Evolutionary conservation across 2,113 vertebrate genomes (phyloP), one percentile per base, ranked within the genome.

Genomic region (Suncus etruscus): DNA sequence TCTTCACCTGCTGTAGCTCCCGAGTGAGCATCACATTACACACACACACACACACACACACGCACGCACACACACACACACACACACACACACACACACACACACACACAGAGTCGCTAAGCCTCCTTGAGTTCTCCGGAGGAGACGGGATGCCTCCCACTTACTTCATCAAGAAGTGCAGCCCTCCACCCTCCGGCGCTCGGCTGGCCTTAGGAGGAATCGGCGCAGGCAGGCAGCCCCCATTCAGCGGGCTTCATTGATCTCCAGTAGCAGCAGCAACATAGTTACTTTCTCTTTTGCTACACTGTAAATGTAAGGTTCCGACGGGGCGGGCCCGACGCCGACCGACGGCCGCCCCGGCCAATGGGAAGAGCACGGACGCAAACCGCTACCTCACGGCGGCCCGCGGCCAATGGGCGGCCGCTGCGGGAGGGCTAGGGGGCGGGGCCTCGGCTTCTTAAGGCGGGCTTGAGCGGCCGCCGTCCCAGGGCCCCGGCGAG

Each of bases 231-330:
- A n/a, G 47, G 88, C 93, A 91, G 96, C 94, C 97, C 97, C 97
- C 98, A 98, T 97, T 98, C 98, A 98, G 97, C 97, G 73, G 78
- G 97, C 97, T 97, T 98, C 98, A 89, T 97, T 97, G 98, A 97
- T 96, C 97, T 96, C 97, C 96, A 39, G n/a, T n/a, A n/a, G 39
- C 39, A 95, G 97, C 97, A 97, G 97, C 97, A 98, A 98, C 98
- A 99, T 98, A 98, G 97, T 98, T 98, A 99, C 98, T 98, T 99
- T 98, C 98, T 97, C 97, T 98, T 98, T 97, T 97, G 97, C 98
- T 96, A 97, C 97, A 96, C 97, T 94, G 97, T 97, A 98, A 98
- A 97, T 98, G 98, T 98, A 97, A 97, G 96, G 97, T 97, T 97
- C 85, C 39, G 97, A 97, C 90, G 95, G 96, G 98, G 98, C 96